Conservation (phyloP, 2,888 invertebrate species). For the Disparrhopalites patrizii region DNA sequence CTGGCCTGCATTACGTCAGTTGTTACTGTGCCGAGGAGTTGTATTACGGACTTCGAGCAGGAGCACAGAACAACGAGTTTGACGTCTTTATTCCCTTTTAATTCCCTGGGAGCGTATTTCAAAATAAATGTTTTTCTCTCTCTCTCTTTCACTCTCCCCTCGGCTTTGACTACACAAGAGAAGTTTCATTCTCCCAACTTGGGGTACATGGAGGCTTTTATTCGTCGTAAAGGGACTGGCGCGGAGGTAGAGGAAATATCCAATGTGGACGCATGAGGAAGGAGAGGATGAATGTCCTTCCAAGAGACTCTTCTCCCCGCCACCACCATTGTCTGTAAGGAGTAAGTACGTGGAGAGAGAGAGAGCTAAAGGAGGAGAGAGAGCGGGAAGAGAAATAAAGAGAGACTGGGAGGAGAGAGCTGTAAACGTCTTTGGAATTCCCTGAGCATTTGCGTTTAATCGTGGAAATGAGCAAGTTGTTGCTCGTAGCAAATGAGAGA, state of each 20-base stretch:
- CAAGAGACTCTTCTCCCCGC: background rate
- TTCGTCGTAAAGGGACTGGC: no score
- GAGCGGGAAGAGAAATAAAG: background rate
- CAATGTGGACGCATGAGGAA: no score
- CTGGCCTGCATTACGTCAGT: background rate
- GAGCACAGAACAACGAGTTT: background rate
- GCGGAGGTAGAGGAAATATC: no score
- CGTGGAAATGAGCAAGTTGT: conserved; percentile 13
- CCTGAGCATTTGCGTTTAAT: conserved; percentile 17
- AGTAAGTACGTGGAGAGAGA: no score
- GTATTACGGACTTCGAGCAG: background rate
- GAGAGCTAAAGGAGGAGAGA: background rate
- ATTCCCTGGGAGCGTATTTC: conserved; percentile 20
- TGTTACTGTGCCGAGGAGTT: background rate
- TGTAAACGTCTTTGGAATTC: conserved; percentile 9
- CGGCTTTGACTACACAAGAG: background rate
- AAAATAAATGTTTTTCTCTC: conserved; percentile 21
- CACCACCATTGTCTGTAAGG: background rate
- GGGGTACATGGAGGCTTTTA: no score
- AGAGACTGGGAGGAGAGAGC: background rate
- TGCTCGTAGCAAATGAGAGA: conserved; percentile 3
- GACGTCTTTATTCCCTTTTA: background rate
- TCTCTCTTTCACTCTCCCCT: background rate
- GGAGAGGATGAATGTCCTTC: no score
- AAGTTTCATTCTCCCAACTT: background rate